Conservation (phyloP, 1,140 invertebrate genomes). For the Drosophila pruinosa region DNA sequence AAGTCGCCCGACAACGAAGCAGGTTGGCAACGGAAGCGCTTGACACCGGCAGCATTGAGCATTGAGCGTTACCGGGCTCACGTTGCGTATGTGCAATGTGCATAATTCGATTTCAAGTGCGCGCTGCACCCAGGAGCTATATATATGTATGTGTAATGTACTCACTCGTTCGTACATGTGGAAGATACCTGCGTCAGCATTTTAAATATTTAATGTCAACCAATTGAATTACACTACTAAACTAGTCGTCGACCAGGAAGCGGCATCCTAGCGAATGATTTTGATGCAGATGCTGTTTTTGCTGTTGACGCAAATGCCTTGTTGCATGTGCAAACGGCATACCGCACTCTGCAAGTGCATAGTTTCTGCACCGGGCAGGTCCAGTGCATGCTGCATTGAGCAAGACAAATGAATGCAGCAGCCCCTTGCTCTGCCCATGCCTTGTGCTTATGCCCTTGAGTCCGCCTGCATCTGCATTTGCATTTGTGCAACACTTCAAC, state of each 20-base stretch:
- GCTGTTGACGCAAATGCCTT: slow-evolving; percentile 24
- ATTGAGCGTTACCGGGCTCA: slow-evolving; percentile 16
- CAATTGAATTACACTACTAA: slow-evolving; percentile 69
- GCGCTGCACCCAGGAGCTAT: neutral
- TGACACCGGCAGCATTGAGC: slow-evolving; percentile 22
- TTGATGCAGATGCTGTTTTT: slow-evolving; percentile 6
- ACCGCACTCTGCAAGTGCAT: slow-evolving; percentile 54
- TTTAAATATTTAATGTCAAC: slow-evolving; percentile 73
- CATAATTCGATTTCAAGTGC: slow-evolving; percentile 71
- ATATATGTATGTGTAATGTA: slow-evolving; percentile 16
- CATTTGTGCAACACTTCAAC: slow-evolving; percentile 64
- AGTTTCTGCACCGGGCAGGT: slow-evolving; percentile 42
- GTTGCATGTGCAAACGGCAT: slow-evolving; percentile 45
- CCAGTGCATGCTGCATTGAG: slow-evolving; percentile 38
- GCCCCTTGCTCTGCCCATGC: neutral
- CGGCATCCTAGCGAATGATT: neutral
- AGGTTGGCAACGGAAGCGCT: slow-evolving; percentile 54
- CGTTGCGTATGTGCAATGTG: slow-evolving; percentile 58
- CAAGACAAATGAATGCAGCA: slow-evolving; percentile 70
- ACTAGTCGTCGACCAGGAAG: neutral
- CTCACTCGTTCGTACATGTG: slow-evolving; percentile 19
- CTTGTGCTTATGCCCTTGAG: slow-evolving; percentile 46
- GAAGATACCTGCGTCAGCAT: slow-evolving; percentile 54
- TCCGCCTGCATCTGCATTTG: slow-evolving; percentile 55
- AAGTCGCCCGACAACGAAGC: slow-evolving; percentile 6